Percentiles rank a stretch among this genome's conserved stretches.
phyloP scores from a whole-genome alignment of 2,797 vertebrate genomes.

The Danio albolineatus region DNA sequence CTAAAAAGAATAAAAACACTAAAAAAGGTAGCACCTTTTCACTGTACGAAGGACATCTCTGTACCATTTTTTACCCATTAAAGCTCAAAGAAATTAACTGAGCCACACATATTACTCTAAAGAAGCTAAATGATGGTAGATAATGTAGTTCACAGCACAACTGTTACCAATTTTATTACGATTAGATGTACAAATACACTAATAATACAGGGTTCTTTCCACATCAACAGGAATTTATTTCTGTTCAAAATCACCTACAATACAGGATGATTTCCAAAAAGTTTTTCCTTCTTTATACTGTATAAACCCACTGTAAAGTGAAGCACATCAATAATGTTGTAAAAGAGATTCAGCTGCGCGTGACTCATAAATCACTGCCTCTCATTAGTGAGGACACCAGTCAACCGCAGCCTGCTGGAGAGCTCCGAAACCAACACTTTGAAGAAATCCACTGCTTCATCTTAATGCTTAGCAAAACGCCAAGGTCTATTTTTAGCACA shows the following conservation, averaged over 20 bases:
- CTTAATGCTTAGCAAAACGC: conserved; percentile 52
- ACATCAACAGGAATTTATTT: no score
- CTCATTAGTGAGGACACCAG: conserved; percentile 43
- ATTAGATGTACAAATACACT: background rate
- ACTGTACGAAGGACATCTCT: no score
- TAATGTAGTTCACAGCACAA: no score
- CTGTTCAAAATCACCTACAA: background rate
- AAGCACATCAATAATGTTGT: conserved; percentile 17
- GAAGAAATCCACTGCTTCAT: conserved; percentile 53
- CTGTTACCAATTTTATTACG: no score
- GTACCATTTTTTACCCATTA: no score
- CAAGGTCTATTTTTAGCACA: conserved; percentile 62
- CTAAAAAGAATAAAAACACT: no score
- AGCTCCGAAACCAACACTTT: conserved; percentile 34
- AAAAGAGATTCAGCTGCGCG: conserved; percentile 20
- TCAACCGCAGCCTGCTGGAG: background rate
- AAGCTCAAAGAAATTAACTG: no score
- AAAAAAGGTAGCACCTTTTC: no score
- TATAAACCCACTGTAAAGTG: background rate
- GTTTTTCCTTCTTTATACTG: background rate
- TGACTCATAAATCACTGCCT: conserved; percentile 34
- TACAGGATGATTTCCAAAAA: background rate
- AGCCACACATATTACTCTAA: no score
- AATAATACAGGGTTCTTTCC: background rate
- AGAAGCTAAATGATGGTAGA: no score